Evolutionary conservation across 2,888 invertebrate genomes (phyloP), one percentile per base, ranked within the genome.

Genomic region (Gryllus longicercus): DNA sequence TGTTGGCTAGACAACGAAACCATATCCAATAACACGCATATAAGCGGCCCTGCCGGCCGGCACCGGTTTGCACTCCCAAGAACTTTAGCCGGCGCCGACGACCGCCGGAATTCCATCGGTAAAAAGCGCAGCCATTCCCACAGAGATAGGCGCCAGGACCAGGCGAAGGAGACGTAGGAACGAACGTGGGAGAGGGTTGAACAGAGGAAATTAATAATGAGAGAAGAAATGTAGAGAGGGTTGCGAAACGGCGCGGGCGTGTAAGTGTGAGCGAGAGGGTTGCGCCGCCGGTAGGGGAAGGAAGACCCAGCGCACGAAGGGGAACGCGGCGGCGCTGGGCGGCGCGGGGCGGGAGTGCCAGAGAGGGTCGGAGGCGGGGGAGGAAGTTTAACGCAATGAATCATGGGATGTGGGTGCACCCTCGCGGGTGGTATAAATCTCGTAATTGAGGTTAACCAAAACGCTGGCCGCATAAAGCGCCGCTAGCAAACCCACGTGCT

Each of bases 401-500:
- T 63, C 63, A 63, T 63, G 63, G 63, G 63, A 63, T 63, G 18
- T 63, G 63, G 63, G 63, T 75, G 25, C 51, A 49, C 49, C 76
- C 80, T 80, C 79, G 50, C 63, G 81, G 81, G 81, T 23, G 74
- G 79, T 76, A 81, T 81, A 81, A 81, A 81, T 81, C 79, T 80
- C 75, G 78, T 81, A 81, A 81, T 81, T 81, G 81, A 81, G 81
- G 81, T 81, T 80, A 81, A 81, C 81, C 81, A 63, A 25, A 76
- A 49, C 79, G 76, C 63, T 18, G 63, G 63, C 63, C 63, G 63
- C 63, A 63, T 63, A 63, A 63, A 63, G 63, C 63, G 63, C 63
- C 63, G 63, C 63, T 63, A 18, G 63, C 63, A 63, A 63, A 63
- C 63, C 63, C 63, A 63, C 63, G 63, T 63, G 63, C 63, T 63